These are phyloP conservation scores for Mystacides longicornis DNA, from an alignment of 2,888 invertebrate genomes.

Conservation along the genomic window DNA sequence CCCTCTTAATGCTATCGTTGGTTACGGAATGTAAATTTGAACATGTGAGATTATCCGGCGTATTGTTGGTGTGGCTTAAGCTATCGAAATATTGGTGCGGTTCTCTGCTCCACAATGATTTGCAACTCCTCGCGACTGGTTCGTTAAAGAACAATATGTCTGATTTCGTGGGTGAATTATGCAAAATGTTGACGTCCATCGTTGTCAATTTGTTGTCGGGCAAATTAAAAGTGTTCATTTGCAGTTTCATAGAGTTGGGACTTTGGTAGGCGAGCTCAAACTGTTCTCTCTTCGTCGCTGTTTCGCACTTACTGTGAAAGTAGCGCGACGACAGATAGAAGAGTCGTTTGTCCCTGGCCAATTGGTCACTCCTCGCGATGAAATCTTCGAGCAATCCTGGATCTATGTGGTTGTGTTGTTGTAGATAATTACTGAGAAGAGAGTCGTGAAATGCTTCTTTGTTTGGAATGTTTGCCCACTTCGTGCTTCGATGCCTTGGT, in stretches of 20 bases:
- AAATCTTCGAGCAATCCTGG: constrained; percentile 37
- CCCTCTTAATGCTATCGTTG: constrained; percentile 32
- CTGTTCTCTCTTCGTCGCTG: constrained; percentile 17
- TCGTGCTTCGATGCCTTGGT: constrained; percentile 20
- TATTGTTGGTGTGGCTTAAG: constrained; percentile 47
- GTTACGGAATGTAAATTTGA: constrained; percentile 27
- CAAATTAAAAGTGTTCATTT: constrained; percentile 33
- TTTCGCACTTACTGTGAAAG: constrained; percentile 19
- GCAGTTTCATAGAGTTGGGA: constrained; percentile 36
- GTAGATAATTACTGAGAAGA: constrained; percentile 14
- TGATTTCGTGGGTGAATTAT: constrained; percentile 43
- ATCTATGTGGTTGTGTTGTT: constrained; percentile 9
- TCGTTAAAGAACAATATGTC: constrained; percentile 30
- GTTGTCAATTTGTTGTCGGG: constrained; percentile 28
- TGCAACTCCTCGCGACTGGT: constrained; percentile 30
- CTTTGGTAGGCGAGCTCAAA: constrained; percentile 34
- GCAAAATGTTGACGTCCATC: constrained; percentile 23
- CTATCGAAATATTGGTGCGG: constrained; percentile 59
- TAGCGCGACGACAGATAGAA: constrained; percentile 24
- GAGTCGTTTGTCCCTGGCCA: constrained; percentile 34
- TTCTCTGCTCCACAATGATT: constrained; percentile 49
- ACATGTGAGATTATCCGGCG: constrained; percentile 32
- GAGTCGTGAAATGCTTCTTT: constrained; percentile 24
- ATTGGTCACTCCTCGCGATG: constrained; percentile 37
- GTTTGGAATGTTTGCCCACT: constrained; percentile 7